Percentiles rank a stretch among this genome's conserved stretches.
Conservation (phyloP, 1,140 invertebrate species). For the Penaeus vannamei region DNA sequence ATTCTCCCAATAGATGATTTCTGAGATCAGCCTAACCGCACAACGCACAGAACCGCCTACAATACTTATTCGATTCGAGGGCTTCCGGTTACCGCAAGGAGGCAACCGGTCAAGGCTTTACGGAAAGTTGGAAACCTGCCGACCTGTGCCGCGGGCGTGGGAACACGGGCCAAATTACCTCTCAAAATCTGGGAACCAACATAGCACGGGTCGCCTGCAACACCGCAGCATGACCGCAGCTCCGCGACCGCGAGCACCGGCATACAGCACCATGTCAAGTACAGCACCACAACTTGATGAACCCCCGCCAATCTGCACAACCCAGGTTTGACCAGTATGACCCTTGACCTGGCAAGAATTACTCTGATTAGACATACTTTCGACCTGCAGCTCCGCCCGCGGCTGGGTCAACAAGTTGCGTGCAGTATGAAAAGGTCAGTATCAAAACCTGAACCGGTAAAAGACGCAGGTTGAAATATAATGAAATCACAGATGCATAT, state of each 20-base stretch:
- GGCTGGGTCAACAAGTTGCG: too few relatives aligned
- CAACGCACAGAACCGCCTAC: too few relatives aligned
- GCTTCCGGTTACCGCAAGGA: slow-evolving; percentile 54
- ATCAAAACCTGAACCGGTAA: too few relatives aligned
- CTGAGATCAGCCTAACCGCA: too few relatives aligned
- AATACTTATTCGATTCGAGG: slow-evolving; percentile 18
- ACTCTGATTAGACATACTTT: too few relatives aligned
- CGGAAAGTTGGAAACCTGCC: slow-evolving; percentile 63
- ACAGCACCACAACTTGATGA: slow-evolving; percentile 43
- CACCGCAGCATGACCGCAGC: slow-evolving; percentile 58
- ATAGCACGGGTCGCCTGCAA: slow-evolving; percentile 49
- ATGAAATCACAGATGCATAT: too few relatives aligned
- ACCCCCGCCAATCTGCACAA: not conserved
- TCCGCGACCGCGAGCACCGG: slow-evolving; percentile 31
- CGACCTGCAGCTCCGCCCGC: too few relatives aligned
- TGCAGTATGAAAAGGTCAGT: too few relatives aligned
- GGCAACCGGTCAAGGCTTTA: slow-evolving; percentile 59
- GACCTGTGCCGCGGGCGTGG: slow-evolving; percentile 50
- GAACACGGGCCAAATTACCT: slow-evolving; percentile 46
- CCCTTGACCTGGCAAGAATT: too few relatives aligned
- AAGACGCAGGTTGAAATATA: too few relatives aligned
- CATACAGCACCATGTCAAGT: slow-evolving; percentile 12
- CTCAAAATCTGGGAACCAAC: slow-evolving; percentile 58
- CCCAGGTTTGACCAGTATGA: too few relatives aligned
- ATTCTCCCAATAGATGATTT: too few relatives aligned